Conservation (phyloP, 2,113 vertebrate species). For the Aviceda subcristata region DNA sequence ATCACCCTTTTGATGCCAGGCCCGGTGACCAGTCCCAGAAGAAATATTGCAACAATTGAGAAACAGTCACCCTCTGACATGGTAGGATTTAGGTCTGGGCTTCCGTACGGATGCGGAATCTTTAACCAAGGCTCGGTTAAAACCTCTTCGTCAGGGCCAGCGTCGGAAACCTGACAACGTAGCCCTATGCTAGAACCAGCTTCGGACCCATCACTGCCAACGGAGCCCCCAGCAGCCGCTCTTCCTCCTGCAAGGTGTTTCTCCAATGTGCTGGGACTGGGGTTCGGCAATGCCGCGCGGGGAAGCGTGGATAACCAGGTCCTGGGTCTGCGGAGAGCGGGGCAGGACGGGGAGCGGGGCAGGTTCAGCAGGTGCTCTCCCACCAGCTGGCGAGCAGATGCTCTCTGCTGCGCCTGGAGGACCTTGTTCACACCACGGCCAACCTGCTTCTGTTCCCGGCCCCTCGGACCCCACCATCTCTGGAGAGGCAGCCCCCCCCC, state of each 20-base stretch:
- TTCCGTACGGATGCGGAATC: neutral
- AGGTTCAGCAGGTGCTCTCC: neutral
- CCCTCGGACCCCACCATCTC: neutral
- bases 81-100: neutral
- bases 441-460: neutral
- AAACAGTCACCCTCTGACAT: neutral
- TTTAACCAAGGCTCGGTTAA: neutral
- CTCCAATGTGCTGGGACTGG: neutral
- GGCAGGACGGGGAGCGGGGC: neutral
- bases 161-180: neutral
- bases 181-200: neutral
- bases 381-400: neutral
- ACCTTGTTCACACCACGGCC: neutral
- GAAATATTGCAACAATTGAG: neutral
- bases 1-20: conserved; percentile 14
- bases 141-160: neutral
- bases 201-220: neutral
- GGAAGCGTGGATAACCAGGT: neutral
- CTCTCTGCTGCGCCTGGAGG: neutral
- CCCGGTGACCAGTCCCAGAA: neutral
- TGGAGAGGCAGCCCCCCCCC: neutral
- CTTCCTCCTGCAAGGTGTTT: neutral
- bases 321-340: neutral
- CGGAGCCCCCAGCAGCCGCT: neutral
- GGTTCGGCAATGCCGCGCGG: neutral